phyloP scores from a whole-genome alignment of 2,113 vertebrate genomes.

The Engraulis encrasicolus region DNA sequence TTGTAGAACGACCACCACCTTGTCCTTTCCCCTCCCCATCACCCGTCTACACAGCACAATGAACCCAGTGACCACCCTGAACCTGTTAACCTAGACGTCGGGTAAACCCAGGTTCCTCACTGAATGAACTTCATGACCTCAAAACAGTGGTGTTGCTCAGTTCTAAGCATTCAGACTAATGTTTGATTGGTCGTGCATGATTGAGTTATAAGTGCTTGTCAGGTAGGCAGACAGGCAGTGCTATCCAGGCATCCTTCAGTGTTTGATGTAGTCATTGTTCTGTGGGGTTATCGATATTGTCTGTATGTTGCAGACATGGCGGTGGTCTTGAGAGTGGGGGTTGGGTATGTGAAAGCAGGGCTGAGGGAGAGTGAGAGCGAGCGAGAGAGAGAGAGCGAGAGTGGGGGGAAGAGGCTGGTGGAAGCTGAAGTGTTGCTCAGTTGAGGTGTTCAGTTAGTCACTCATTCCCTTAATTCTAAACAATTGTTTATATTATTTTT shows the following conservation, averaged over 20 bases:
- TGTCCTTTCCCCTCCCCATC: not conserved
- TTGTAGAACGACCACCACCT: not conserved
- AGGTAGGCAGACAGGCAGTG: no score
- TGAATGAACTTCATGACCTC: no score
- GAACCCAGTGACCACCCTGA: not conserved
- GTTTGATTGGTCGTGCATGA: not conserved
- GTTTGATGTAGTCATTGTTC: not conserved
- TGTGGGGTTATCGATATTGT: not conserved
- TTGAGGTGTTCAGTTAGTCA: no score
- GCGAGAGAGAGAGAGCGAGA: no score
- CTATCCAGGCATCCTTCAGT: not conserved
- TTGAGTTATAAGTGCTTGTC: not conserved
- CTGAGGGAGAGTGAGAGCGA: no score
- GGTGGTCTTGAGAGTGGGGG: not conserved
- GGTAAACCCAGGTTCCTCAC: not conserved
- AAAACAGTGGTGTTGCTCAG: no score
- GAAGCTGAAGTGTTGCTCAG: no score
- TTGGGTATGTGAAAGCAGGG: not conserved
- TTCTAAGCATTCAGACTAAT: not conserved
- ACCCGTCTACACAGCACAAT: not conserved
- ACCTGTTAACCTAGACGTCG: no score
- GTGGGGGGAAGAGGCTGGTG: no score
- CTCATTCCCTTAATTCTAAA: no score
- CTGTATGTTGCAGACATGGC: not conserved
- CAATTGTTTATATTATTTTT: not conserved